These are phyloP conservation scores for Coluber constrictor DNA, from an alignment of 2,797 vertebrate species.

Conservation along the genomic window DNA sequence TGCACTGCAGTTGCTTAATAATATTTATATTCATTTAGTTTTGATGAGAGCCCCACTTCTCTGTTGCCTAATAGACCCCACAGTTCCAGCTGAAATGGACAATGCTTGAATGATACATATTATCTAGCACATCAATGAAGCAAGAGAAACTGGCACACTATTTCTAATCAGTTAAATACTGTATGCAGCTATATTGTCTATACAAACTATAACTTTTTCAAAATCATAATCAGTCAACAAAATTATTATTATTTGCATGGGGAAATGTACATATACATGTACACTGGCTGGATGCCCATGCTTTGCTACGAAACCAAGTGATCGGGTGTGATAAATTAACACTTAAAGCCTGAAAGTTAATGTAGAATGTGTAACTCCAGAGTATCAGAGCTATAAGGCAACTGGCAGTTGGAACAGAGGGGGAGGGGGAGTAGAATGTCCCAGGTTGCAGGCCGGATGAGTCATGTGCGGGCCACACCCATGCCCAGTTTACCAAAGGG, in stretches of 20 bases:
- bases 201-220: background rate
- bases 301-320: too few relatives aligned
- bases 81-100: background rate
- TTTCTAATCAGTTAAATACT: background rate
- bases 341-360: too few relatives aligned
- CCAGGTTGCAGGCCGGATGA: too few relatives aligned
- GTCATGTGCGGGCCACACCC: too few relatives aligned
- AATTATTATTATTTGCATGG: slow-evolving; percentile 19
- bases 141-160: background rate
- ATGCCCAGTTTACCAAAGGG: too few relatives aligned
- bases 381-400: too few relatives aligned
- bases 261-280: background rate
- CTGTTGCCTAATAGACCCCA: background rate
- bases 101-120: background rate
- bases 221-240: background rate
- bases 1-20: background rate
- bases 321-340: too few relatives aligned
- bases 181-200: background rate
- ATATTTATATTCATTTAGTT: background rate
- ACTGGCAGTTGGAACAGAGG: too few relatives aligned
- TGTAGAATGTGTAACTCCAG: too few relatives aligned
- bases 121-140: background rate
- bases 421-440: too few relatives aligned
- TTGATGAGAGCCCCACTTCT: background rate
- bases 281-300: too few relatives aligned